These are phyloP conservation scores for Hypsopygia costalis DNA, from an alignment of 2,888 invertebrate genomes.

Conservation along the genomic window DNA sequence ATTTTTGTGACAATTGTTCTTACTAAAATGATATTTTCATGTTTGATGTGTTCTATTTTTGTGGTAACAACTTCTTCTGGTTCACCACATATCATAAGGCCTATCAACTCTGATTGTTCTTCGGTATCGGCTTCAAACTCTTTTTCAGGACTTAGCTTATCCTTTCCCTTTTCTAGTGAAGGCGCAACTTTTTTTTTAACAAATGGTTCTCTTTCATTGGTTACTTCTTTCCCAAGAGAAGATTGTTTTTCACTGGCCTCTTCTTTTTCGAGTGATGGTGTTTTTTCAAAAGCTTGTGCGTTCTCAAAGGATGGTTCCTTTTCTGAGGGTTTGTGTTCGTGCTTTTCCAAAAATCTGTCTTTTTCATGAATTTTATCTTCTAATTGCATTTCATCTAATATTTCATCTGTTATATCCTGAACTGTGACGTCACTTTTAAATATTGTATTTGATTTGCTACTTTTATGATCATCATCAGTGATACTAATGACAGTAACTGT, in stretches of 20 bases:
- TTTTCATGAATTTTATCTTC: no score
- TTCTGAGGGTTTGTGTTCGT: no score
- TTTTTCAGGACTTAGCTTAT: background rate
- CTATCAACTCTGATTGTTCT: conserved; percentile 1
- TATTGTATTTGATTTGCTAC: conserved; percentile 15
- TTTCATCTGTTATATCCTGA: conserved; percentile 16
- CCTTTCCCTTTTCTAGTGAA: no score
- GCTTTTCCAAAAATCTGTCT: no score
- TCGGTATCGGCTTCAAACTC: background rate
- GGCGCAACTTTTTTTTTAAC: no score
- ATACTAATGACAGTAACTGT: conserved; percentile 23
- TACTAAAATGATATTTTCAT: conserved; percentile 21
- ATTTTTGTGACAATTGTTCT: conserved; percentile 24
- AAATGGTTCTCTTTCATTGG: no score
- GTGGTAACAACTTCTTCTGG: conserved; percentile 20
- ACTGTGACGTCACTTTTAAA: conserved; percentile 20
- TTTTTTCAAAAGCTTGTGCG: no score
- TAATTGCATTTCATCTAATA: background rate
- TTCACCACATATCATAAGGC: background rate
- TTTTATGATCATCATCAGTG: conserved; percentile 21
- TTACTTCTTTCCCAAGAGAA: no score
- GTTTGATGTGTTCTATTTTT: conserved; percentile 20
- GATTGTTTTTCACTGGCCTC: no score
- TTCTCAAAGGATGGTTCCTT: no score
- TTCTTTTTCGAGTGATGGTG: no score